Evolutionary conservation across 2,888 invertebrate genomes (phyloP).

Genomic region (Tenodera sinensis): DNA sequence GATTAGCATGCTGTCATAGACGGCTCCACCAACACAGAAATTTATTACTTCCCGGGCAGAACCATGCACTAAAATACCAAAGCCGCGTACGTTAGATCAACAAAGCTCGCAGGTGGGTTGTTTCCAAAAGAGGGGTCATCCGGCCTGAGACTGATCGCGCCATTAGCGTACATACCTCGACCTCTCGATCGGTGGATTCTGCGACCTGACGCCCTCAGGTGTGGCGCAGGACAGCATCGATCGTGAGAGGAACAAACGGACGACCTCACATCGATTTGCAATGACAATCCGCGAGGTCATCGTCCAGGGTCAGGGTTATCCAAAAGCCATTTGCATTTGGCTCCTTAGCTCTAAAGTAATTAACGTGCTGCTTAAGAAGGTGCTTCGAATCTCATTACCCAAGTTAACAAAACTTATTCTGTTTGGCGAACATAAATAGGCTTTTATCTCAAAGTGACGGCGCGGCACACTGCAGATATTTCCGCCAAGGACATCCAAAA

Average conservation of each 20-base stretch:
- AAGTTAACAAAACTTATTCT: too few species aligned
- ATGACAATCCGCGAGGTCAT: background rate
- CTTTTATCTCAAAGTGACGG: too few species aligned
- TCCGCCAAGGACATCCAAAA: too few species aligned
- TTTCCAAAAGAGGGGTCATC: background rate
- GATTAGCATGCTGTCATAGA: background rate
- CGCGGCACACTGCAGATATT: too few species aligned
- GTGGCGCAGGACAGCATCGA: background rate
- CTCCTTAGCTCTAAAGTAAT: background rate
- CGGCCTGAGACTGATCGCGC: background rate
- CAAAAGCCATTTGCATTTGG: background rate
- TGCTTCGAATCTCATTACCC: too few species aligned
- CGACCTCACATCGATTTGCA: background rate
- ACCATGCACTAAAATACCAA: background rate
- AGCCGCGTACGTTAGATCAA: background rate
- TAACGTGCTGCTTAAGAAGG: too few species aligned
- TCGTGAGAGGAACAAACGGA: background rate
- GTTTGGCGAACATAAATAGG: too few species aligned
- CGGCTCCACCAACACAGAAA: background rate
- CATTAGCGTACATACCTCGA: background rate
- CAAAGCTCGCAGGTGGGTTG: background rate
- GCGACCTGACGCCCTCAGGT: background rate
- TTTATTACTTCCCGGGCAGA: background rate
- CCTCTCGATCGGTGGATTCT: background rate
- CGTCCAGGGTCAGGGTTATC: background rate